Evolutionary conservation across 2,113 vertebrate species (phyloP).

Genomic region (Indicator maculatus): DNA sequence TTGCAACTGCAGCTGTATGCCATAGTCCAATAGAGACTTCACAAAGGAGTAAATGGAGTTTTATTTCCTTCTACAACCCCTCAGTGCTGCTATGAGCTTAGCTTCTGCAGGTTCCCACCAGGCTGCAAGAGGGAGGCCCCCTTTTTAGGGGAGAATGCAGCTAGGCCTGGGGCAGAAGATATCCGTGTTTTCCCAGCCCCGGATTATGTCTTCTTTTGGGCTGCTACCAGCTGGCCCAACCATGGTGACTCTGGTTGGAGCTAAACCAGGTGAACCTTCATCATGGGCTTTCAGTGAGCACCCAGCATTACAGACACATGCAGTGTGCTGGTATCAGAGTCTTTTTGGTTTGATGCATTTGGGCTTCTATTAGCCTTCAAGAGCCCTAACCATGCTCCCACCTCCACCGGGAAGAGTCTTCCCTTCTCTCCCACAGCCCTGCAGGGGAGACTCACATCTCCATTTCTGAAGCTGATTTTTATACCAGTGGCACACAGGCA

Average conservation of each 20-base stretch:
- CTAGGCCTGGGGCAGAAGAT: not conserved
- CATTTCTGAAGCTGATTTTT: not conserved
- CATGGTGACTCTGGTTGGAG: not conserved
- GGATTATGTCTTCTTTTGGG: not conserved
- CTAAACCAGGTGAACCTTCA: not conserved
- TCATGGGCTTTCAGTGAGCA: not conserved
- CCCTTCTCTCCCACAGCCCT: not conserved
- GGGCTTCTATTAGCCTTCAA: no score
- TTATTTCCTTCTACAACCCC: not conserved
- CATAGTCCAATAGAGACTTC: not conserved
- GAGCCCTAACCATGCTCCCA: not conserved
- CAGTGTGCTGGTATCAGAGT: not conserved
- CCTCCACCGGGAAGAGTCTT: not conserved
- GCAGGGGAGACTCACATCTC: not conserved
- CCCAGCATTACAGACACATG: not conserved
- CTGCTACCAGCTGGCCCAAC: not conserved
- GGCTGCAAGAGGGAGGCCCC: fast-evolving
- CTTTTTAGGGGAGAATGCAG: not conserved
- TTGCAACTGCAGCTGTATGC: not conserved
- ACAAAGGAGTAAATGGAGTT: not conserved
- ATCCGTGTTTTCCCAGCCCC: not conserved
- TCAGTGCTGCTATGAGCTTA: not conserved
- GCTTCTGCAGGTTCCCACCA: not conserved
- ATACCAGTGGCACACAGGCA: not conserved
- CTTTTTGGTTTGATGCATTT: not conserved